These are phyloP conservation scores for Hesperia comma DNA, from an alignment of 2,888 invertebrate genomes.

Conservation along the genomic window DNA sequence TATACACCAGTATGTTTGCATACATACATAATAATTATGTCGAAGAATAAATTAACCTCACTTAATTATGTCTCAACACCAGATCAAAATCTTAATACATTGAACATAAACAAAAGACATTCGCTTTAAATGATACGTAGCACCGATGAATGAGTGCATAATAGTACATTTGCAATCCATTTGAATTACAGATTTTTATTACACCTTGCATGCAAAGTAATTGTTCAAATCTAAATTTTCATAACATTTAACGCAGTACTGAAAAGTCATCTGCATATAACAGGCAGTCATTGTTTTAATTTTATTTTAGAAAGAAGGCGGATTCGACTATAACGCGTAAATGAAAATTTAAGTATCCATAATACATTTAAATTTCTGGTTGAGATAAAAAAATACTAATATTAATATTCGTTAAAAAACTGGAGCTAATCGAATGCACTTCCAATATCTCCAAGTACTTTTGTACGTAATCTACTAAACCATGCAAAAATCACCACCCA, in stretches of 20 bases:
- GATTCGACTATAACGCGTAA: background rate
- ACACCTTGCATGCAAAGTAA: conserved; percentile 18
- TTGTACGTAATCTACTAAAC: no score
- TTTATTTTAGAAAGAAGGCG: background rate
- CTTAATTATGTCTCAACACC: no score
- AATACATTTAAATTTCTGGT: background rate
- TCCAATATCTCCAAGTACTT: no score
- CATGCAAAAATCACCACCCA: no score
- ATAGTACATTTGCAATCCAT: conserved; percentile 20
- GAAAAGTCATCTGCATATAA: conserved; percentile 4
- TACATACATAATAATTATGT: no score
- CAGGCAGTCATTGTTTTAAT: background rate
- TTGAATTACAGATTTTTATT: conserved; percentile 22
- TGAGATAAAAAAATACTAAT: no score
- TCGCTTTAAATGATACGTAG: conserved; percentile 10
- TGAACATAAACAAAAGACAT: background rate
- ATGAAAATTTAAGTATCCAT: background rate
- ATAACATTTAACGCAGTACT: conserved; percentile 17
- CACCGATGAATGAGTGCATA: conserved; percentile 16
- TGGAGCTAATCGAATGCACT: no score
- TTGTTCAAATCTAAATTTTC: conserved; percentile 22
- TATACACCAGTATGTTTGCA: no score
- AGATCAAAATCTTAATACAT: background rate
- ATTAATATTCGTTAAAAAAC: no score
- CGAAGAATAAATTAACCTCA: no score